Evolutionary conservation across 2,113 vertebrate species (phyloP), one percentile per base, ranked within the genome.

Genomic region (Caretta caretta): DNA sequence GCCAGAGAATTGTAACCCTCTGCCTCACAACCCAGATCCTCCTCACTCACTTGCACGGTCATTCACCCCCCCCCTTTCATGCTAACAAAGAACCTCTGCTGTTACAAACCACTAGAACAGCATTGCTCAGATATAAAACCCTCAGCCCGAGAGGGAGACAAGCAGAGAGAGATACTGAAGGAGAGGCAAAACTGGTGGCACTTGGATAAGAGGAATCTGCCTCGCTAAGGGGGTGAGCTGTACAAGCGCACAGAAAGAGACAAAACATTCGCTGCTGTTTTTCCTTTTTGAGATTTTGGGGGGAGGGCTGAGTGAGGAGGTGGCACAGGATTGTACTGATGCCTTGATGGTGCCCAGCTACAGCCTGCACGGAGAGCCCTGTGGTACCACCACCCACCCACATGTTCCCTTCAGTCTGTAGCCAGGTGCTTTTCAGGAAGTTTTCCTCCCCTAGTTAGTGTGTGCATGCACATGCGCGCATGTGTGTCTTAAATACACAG

Each of bases 381-480:
- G 78, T 94, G 17, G 48, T 80, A 72, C 87, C 81, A 62, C 48
- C 49, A 80, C 65, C 84, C 56, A 76, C 85, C 35, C 59, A 81
- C 17, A 81, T 78, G 84, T 76, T 90, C 50, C 57, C 9, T 29
- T 42, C 5, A 35, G 75, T n/a, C 81, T 54, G 31, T 3, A 80
- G 54, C 54, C 25, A 92, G 87, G 86, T 53, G 90, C 80, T 90
- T 80, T 86, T 85, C 76, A 94, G 49, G 48, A 96, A 79, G 24
- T 31, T 93, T 90, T 35, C 83, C 57, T 42, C 82, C 31, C 86
- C 7, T 0, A 1, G 29, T 90, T 90, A 86, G 81, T 75, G 50
- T 57, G 2, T 87, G 38, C 38, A 83, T 88, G 53, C 10, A 86
- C 25, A 80, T 56, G 54, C 24, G 3, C 59, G 6, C 13, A 4